Base-by-base conservation (phyloP, 2,113 vertebrate species). In the Tor tambroides region DNA sequence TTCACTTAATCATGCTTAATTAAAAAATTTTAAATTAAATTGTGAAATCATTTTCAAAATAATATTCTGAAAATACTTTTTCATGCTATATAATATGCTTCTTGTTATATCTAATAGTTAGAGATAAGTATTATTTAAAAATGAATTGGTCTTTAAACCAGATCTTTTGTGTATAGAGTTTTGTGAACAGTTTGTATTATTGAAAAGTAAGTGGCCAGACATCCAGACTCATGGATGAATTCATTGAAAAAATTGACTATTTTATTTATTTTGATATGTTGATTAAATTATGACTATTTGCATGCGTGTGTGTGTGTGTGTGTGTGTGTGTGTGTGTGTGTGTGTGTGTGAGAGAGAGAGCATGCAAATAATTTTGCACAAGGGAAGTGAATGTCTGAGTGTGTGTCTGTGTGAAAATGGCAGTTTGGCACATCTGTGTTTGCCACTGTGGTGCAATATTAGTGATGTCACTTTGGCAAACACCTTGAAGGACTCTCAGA, bases 351-450 rank as follows among this genome's bases (percentile, higher is more conserved):
- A 8, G 65, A 17, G 65, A 32, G 65, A 32, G 28, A 35, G 30
- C 65, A 35, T 69, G 30, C 15, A 69, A 30, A 32, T 72, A 19
- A 72, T 38, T 38, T 59, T 59, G 54, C 19, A 56, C 54, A 56
- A 56, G 56, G 56, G 21, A 59, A 59, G 56, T 59, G 56, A 56
- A 56, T 56, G 19, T 23, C 6, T 56, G 54, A 23, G 77, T 76
- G 89, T 74, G 59, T 63, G 30, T 59, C 1, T 87, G 82, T 74
- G 49, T 84, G 83, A 79, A 74, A 80, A 87, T 85, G 82, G 82
- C 69, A 84, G 69, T 82, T 90, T 88, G 32, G 28, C 80, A 89
- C 84, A 85, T 85, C 82, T 88, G 43, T 83, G 75, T 82, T 88
- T 26, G 21, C 71, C 76, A 51, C 49, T 72, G 26, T 80, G 51